These are phyloP conservation scores for Hippolais icterina DNA, from an alignment of 2,113 vertebrate genomes.

Conservation along the genomic window DNA sequence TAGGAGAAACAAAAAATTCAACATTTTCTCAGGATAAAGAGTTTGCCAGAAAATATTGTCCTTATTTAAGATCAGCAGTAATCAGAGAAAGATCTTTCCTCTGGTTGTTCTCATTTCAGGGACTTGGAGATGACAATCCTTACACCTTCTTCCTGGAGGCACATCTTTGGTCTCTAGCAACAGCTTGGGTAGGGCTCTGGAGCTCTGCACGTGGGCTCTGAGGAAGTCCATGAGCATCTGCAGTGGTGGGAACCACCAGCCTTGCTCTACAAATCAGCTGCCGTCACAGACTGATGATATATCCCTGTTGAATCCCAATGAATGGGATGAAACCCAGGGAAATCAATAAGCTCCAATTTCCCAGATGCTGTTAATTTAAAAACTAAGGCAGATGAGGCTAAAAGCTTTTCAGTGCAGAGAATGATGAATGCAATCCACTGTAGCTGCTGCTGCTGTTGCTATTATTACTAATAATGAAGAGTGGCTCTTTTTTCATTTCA, in stretches of 20 bases:
- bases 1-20: background rate
- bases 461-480: background rate
- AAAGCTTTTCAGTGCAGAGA: background rate
- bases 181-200: background rate
- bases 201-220: background rate
- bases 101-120: background rate
- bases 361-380: background rate
- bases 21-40: background rate
- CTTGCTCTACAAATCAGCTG: accelerated
- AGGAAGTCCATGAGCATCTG: background rate
- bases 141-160: background rate
- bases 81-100: background rate
- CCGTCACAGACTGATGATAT: background rate
- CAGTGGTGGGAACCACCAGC: background rate
- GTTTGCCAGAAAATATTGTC: background rate
- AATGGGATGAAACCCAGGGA: background rate
- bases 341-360: background rate
- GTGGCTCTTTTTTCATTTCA: background rate
- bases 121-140: background rate
- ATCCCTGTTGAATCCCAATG: background rate
- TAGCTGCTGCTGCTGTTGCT: background rate
- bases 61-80: background rate
- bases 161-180: background rate
- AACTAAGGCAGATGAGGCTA: background rate
- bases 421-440: background rate